Base-by-base conservation (phyloP, 1,140 invertebrate species). In the Drosophila leontia region DNA sequence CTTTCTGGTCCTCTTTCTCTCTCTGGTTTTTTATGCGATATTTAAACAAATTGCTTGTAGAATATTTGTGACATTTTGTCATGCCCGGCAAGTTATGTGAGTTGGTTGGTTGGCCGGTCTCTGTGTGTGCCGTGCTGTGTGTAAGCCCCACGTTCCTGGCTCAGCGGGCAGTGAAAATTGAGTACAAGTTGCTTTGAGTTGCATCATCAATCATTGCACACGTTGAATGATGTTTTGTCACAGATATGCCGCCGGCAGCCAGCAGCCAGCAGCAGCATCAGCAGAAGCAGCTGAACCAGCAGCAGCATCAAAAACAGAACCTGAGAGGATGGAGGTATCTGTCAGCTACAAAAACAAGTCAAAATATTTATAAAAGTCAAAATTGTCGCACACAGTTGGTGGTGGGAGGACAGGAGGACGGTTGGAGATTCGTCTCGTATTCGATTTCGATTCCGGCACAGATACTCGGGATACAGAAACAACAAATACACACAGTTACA, bases 361-460 rank as follows among this genome's bases (percentile, higher is more conserved):
- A 90, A 90, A 90, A 90, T 90, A 90, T 90, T 90, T 90, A 90
- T 90, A 90, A 90, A 90, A 90, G 86, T 90, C 86, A 79, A 90
- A 90, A 90, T 91, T 85, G 81, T 90, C 85, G 78, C 78, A 84
- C 78, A 84, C 74, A 78, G 63, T 71, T 37, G 69, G 26, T 37
- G 69, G 26, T 50, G 48, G 50, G 53, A 60, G 65, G 56, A 3
- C 7, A 11, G n/a, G 17, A 44, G 50, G 55, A 23, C 35, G 12
- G 23, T 26, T 32, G 57, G 42, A 29, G 15, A 63, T 76, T 64
- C 65, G 70, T 61, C 62, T 75, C 77, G 84, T 65, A 78, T 84
- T 90, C 80, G 81, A 88, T 84, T 88, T 90, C 75, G 85, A 88
- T 87, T 76, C 32, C 34, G 41, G 62, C 41, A 58, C 29, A 59